Evolutionary conservation across 2,888 invertebrate genomes (phyloP), one percentile per base, ranked within the genome.

Genomic region (Agriopis leucophaearia): DNA sequence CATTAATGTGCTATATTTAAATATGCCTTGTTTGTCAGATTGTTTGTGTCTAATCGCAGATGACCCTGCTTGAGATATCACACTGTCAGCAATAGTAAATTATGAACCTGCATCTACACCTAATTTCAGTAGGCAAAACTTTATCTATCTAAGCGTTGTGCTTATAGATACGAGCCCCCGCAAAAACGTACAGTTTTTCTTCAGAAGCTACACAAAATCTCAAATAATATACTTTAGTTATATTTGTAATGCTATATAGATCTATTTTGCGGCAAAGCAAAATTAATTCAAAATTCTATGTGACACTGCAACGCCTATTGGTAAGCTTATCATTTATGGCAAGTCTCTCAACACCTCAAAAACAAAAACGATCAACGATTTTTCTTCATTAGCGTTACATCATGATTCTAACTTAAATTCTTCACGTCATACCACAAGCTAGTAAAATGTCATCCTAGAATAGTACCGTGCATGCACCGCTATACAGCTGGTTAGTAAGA

Each of bases 401-500:
- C 15, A 45, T n/a, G 47, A 36, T 38, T 47, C 36, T 10, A 38
- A 48, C 13, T 38, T 59, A 38, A 48, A 48, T 13, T 36, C 36
- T 48, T 55, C 55, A 7, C 42, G 18, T 12, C 48, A 59, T 59
- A 18, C 48, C 38, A 47, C 48, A 59, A 48, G 75, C 72, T 74
- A 74, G 88, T 88, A 86, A 87, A 88, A 88, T 88, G 87, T 72
- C 66, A 66, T 78, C 71, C 71, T 78, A 77, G 79, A 80, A 78
- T 80, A 82, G 78, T 77, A 73, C 72, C 56, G 47, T 48, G 77
- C 80, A 78, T 80, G 81, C 80, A 75, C 76, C 78, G 82, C 84
- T 86, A 87, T 85, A 86, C 88, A 88, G 87, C 85, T 45, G 80
- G 88, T 92, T 93, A 93, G 91, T 92, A 92, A 91, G 92, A 90